phyloP scores from a whole-genome alignment of 2,888 invertebrate species.

The Willowsia nigromaculata region DNA sequence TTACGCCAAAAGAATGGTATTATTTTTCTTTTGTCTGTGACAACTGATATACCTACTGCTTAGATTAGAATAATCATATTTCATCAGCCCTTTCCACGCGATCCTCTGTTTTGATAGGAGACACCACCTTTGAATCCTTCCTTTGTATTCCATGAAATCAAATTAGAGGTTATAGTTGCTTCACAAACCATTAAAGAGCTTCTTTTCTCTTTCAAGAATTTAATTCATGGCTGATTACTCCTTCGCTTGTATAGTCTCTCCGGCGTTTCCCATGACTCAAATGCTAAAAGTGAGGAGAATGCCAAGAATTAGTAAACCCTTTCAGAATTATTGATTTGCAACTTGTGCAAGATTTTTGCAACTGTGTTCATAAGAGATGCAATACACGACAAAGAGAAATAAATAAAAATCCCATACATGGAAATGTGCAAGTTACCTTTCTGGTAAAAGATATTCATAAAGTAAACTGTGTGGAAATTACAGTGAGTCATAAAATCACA shows the following conservation, averaged over 20 bases:
- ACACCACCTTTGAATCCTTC: background rate
- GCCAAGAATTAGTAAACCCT: no score
- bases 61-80: background rate
- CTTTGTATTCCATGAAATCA: background rate
- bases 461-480: constrained; percentile 8
- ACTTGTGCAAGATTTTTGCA: no score
- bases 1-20: background rate
- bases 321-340: no score
- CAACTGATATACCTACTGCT: background rate
- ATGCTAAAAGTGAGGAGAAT: no score
- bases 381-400: background rate
- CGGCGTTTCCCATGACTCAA: no score
- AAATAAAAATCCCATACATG: background rate
- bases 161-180: background rate
- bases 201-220: background rate
- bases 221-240: no score
- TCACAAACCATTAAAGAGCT: background rate
- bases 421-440: no score
- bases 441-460: background rate
- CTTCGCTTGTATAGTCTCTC: no score
- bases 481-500: constrained; percentile 8
- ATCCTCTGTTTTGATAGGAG: no score
- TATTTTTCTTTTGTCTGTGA: background rate
- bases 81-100: background rate
- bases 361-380: no score